Percentiles rank a stretch among this genome's conserved stretches.
phyloP scores from a whole-genome alignment of 2,888 invertebrate species.

The Dryobota labecula region DNA sequence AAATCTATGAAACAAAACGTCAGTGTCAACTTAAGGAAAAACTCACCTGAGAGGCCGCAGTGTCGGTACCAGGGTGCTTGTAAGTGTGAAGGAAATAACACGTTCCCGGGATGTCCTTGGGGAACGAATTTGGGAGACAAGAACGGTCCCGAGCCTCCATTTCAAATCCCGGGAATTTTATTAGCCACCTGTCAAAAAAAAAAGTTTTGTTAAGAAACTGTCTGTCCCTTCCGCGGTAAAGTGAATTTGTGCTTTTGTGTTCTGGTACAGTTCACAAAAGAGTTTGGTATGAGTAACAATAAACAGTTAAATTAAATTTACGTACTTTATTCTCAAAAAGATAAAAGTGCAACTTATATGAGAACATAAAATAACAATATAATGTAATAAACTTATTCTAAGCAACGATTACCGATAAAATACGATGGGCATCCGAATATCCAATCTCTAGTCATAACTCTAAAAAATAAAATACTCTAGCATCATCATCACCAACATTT shows the following conservation, averaged over 20 bases:
- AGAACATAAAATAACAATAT: too few relatives aligned
- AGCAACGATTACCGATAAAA: too few relatives aligned
- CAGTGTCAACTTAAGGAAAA: conserved; percentile 15
- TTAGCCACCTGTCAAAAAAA: conserved; percentile 92
- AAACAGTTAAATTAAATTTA: too few relatives aligned
- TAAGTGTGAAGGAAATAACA: conserved; percentile 96
- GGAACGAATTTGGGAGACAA: conserved; percentile 96
- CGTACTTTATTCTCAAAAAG: too few relatives aligned
- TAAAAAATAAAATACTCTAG: background rate
- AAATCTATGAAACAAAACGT: conserved; percentile 14
- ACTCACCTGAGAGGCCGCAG: conserved; percentile 89
- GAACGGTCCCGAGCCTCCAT: conserved; percentile 94
- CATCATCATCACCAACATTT: background rate
- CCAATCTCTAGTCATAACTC: background rate
- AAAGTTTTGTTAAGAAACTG: conserved; percentile 47
- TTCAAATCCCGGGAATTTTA: conserved; percentile 93
- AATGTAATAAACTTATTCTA: too few relatives aligned
- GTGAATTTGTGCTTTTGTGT: conserved; percentile 59
- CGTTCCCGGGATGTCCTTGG: conserved; percentile 94
- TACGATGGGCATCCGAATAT: too few relatives aligned
- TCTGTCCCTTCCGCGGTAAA: conserved; percentile 22
- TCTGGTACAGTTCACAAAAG: conserved; percentile 25
- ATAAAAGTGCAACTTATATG: too few relatives aligned
- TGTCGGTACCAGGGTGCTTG: conserved; percentile 92
- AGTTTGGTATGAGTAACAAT: background rate